Evolutionary conservation across 2,113 vertebrate genomes (phyloP).

Genomic region (Prunella fulvescens): DNA sequence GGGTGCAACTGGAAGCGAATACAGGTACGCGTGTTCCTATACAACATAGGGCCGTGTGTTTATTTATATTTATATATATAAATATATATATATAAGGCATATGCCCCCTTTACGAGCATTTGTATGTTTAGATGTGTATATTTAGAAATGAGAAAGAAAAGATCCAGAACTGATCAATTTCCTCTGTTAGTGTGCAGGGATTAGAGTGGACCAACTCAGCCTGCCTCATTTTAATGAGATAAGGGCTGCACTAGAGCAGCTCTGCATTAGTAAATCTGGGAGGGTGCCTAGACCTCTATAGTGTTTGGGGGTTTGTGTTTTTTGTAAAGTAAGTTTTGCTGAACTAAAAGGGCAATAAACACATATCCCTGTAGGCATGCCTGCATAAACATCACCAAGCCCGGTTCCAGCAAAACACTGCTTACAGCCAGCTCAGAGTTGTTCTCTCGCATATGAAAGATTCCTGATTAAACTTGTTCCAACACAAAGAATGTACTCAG

Average conservation of each 20-base stretch:
- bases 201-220: neutral
- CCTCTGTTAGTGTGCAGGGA: neutral
- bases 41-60: neutral
- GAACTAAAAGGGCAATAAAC: neutral
- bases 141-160: neutral
- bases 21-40: neutral
- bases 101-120: neutral
- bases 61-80: neutral
- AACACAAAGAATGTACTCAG: neutral
- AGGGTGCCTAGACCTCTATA: neutral
- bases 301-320: neutral
- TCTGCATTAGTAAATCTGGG: neutral
- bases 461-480: conserved; percentile 1
- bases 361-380: neutral
- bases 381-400: neutral
- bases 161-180: neutral
- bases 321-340: neutral
- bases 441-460: neutral
- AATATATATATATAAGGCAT: neutral
- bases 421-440: neutral
- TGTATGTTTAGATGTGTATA: neutral
- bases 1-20: neutral
- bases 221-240: conserved; percentile 32
- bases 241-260: neutral
- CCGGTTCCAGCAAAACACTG: neutral